Percentiles rank a stretch among this genome's conserved stretches.
These are phyloP conservation scores for Tachina fera DNA, from an alignment of 2,888 invertebrate genomes.

Conservation along the genomic window DNA sequence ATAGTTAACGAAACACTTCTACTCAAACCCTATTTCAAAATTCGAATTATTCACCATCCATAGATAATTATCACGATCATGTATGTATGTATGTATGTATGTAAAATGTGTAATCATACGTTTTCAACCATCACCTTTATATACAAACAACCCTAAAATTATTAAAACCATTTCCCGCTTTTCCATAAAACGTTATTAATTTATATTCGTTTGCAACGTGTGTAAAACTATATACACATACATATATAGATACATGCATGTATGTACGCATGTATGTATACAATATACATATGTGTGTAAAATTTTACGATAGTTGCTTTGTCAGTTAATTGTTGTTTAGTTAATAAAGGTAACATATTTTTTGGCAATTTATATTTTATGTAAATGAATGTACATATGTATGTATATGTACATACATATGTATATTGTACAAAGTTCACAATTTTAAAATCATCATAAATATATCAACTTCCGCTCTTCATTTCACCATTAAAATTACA, in stretches of 20 bases:
- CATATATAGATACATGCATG: neutral
- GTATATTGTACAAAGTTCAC: slow-evolving; percentile 13
- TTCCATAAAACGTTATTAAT: neutral
- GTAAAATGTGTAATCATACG: neutral
- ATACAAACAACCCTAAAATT: neutral
- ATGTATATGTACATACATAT: too few relatives aligned
- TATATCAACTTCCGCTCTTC: slow-evolving; percentile 12
- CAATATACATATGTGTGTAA: neutral
- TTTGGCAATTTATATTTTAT: neutral
- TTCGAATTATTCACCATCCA: neutral
- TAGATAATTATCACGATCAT: neutral
- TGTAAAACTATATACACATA: neutral
- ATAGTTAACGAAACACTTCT: neutral
- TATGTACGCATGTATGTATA: neutral
- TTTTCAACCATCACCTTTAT: neutral
- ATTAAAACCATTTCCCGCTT: slow-evolving; percentile 13
- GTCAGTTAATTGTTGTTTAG: neutral
- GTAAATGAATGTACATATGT: neutral
- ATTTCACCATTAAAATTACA: neutral
- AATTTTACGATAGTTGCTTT: neutral
- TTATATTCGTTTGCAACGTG: neutral
- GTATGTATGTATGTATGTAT: neutral
- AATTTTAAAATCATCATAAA: slow-evolving; percentile 9
- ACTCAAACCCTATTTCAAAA: neutral
- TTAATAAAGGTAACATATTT: slow-evolving; percentile 7